Evolutionary conservation across 2,113 vertebrate genomes (phyloP).

Genomic region (Sinocyclocheilus anophthalmus): DNA sequence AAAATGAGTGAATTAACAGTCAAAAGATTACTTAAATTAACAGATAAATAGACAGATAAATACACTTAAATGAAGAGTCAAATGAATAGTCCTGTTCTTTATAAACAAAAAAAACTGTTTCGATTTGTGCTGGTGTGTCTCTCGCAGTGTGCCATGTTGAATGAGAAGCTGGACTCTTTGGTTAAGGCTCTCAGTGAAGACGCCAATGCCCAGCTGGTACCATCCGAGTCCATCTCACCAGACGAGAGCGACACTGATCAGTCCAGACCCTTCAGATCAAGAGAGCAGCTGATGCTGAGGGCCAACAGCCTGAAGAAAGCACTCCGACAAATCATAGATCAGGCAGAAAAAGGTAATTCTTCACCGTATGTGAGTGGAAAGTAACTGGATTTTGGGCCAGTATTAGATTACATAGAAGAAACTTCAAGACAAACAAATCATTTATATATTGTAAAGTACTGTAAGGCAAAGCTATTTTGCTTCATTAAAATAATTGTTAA

Average conservation of each 20-base stretch:
- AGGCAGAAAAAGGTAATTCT: conserved; percentile 87
- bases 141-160: conserved; percentile 86
- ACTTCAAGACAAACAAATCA: background rate
- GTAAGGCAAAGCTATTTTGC: background rate
- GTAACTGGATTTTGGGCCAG: background rate
- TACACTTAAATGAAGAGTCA: background rate
- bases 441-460: background rate
- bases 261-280: conserved; percentile 82
- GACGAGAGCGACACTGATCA: conserved; percentile 60
- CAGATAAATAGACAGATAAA: background rate
- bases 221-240: conserved; percentile 64
- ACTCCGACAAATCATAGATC: conserved; percentile 92
- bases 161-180: conserved; percentile 89
- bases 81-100: background rate
- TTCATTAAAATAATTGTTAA: background rate
- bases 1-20: background rate
- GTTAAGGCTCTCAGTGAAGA: conserved; percentile 88
- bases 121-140: background rate
- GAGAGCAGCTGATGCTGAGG: conserved; percentile 89
- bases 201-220: conserved; percentile 77
- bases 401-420: background rate
- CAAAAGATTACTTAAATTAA: background rate
- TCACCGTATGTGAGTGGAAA: background rate
- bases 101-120: background rate
- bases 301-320: conserved; percentile 96